These are phyloP conservation scores for Chaetodon auriga DNA, from an alignment of 2,113 vertebrate species.

Conservation along the genomic window DNA sequence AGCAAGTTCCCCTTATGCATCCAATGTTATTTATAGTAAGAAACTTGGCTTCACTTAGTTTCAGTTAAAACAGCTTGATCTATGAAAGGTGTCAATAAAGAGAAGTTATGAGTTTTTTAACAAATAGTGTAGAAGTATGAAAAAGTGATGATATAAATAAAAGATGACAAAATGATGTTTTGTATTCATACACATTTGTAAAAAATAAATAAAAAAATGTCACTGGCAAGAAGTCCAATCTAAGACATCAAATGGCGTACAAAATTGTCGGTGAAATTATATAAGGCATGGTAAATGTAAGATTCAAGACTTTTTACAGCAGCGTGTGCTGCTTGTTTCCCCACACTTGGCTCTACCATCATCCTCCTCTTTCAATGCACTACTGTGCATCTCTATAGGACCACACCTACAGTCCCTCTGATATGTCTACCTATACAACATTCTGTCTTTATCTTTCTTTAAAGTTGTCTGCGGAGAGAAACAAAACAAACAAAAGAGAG, in stretches of 20 bases:
- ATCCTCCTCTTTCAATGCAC: constrained; percentile 37
- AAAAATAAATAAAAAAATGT: constrained; percentile 53
- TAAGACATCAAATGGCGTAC: constrained; percentile 55
- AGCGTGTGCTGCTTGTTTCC: constrained; percentile 64
- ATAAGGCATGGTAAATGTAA: constrained; percentile 64
- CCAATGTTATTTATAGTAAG: constrained; percentile 78
- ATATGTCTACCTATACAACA: constrained; percentile 60
- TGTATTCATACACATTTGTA: constrained; percentile 46
- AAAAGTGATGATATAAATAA: constrained; percentile 47
- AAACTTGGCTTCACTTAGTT: constrained; percentile 76
- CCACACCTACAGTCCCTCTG: constrained; percentile 48
- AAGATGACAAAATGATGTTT: constrained; percentile 38
- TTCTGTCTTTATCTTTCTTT: constrained; percentile 48
- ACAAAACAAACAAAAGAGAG: constrained; percentile 40
- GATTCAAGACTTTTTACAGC: constrained; percentile 63
- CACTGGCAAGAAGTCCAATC: constrained; percentile 54
- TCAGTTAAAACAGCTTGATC: constrained; percentile 63
- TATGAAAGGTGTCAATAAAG: constrained; percentile 48
- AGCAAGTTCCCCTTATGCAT: constrained; percentile 80
- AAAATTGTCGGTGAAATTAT: constrained; percentile 53
- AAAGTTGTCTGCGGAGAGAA: constrained; percentile 44
- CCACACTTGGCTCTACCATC: constrained; percentile 55
- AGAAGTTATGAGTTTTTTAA: constrained; percentile 31
- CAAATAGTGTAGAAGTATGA: constrained; percentile 51
- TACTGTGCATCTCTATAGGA: constrained; percentile 53